A percentile compares a stretch with the other conserved stretches of the same genome.
These are phyloP conservation scores for Silvanus unidentatus DNA, from an alignment of 2,888 invertebrate species.

Conservation along the genomic window DNA sequence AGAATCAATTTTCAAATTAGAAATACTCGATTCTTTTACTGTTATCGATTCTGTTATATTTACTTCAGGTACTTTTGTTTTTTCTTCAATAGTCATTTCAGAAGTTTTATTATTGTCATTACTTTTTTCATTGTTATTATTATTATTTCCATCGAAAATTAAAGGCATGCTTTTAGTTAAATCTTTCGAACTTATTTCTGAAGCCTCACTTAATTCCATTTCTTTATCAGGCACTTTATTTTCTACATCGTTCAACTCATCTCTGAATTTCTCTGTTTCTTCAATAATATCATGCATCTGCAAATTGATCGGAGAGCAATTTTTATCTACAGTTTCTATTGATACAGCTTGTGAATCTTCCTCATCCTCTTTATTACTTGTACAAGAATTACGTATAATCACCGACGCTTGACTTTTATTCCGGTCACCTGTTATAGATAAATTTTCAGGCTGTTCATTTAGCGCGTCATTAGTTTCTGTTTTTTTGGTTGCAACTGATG, in stretches of 20 bases:
- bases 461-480: too few species aligned
- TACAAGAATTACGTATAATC: not conserved
- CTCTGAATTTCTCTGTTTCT: too few species aligned
- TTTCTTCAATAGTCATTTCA: conserved; percentile 12
- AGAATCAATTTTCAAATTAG: too few species aligned
- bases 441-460: not conserved
- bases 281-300: conserved; percentile 12
- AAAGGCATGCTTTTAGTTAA: conserved; percentile 22
- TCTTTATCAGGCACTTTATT: conserved; percentile 8
- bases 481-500: conserved; percentile 16
- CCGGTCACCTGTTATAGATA: not conserved
- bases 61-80: conserved; percentile 6
- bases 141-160: conserved; percentile 1
- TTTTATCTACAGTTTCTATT: conserved; percentile 23
- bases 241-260: too few species aligned
- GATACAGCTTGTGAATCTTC: not conserved
- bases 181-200: not conserved
- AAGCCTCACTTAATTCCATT: not conserved
- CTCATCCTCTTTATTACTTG: not conserved
- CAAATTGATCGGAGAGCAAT: conserved; percentile 31
- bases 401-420: too few species aligned
- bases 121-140: too few species aligned
- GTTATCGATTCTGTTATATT: too few species aligned
- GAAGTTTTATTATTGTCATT: too few species aligned
- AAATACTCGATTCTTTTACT: too few species aligned